Percentiles rank a stretch among this genome's conserved stretches.
phyloP scores from a whole-genome alignment of 2,797 vertebrate species.

The Ctenopoma multispine region DNA sequence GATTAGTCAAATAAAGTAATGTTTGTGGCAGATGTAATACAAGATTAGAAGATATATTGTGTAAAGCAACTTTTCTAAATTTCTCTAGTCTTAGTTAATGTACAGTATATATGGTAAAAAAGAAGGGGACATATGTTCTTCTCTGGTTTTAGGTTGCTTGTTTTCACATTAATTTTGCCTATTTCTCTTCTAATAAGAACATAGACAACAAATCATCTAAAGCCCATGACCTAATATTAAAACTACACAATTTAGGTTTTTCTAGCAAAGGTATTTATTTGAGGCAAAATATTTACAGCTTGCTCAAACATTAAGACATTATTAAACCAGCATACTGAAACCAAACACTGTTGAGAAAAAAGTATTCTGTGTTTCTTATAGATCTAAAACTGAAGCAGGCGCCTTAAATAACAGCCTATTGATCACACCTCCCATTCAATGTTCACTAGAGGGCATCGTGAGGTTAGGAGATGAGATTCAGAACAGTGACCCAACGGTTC shows the following conservation, averaged over 20 bases:
- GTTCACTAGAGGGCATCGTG: conserved; percentile 71
- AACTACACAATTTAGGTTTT: no score
- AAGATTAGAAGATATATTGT: no score
- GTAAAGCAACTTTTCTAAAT: no score
- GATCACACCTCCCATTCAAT: background rate
- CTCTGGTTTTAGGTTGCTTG: no score
- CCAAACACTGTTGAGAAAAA: background rate
- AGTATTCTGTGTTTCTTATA: background rate
- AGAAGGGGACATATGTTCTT: no score
- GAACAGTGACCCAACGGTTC: conserved; percentile 20
- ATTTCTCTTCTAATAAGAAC: no score
- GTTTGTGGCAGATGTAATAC: background rate
- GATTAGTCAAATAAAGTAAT: background rate
- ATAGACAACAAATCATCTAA: no score
- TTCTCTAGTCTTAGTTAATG: no score
- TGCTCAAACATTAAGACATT: background rate
- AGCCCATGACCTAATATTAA: no score
- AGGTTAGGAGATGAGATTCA: conserved; percentile 35
- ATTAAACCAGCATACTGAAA: background rate
- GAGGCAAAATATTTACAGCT: background rate
- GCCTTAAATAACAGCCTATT: background rate
- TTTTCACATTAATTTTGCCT: no score
- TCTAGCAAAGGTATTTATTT: background rate
- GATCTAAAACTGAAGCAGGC: background rate
- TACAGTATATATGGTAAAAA: no score